These are phyloP conservation scores for Drosophila basisetae DNA, from an alignment of 2,888 invertebrate species.

Conservation along the genomic window DNA sequence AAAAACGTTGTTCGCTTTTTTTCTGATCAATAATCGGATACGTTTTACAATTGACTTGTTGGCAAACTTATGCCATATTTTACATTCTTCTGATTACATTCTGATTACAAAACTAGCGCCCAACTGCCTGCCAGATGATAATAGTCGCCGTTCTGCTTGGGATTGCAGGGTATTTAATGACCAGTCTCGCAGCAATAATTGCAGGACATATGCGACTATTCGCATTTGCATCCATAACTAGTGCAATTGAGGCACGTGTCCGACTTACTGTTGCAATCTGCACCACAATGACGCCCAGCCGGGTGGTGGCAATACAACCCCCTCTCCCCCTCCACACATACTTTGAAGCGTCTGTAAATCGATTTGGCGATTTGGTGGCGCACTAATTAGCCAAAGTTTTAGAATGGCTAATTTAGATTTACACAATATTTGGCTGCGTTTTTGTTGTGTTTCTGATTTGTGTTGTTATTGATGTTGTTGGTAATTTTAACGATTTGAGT, in stretches of 20 bases:
- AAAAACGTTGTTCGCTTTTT: not conserved
- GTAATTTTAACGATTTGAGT: constrained; percentile 30
- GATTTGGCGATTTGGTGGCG: constrained; percentile 50
- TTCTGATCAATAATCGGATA: not conserved
- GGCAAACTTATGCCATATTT: not conserved
- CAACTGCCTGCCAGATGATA: not conserved
- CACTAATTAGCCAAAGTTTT: constrained; percentile 63
- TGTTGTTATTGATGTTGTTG: constrained; percentile 5
- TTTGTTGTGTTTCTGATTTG: constrained; percentile 10
- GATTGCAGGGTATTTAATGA: constrained; percentile 4
- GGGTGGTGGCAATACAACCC: not conserved
- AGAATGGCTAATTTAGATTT: constrained; percentile 63
- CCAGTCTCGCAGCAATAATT: constrained; percentile 1
- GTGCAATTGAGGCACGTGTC: constrained; percentile 30
- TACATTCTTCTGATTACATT: accelerated
- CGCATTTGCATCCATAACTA: not conserved
- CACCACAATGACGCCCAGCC: constrained; percentile 1
- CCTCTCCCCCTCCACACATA: too few relatives aligned
- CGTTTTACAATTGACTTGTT: not conserved
- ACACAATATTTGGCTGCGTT: constrained; percentile 35
- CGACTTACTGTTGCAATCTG: constrained; percentile 16
- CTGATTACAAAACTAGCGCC: not conserved
- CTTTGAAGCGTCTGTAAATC: constrained; percentile 36
- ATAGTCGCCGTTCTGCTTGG: not conserved
- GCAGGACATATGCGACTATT: too few relatives aligned